Evolutionary conservation across 2,888 invertebrate genomes (phyloP).

Genomic region (Bimastos eiseni): DNA sequence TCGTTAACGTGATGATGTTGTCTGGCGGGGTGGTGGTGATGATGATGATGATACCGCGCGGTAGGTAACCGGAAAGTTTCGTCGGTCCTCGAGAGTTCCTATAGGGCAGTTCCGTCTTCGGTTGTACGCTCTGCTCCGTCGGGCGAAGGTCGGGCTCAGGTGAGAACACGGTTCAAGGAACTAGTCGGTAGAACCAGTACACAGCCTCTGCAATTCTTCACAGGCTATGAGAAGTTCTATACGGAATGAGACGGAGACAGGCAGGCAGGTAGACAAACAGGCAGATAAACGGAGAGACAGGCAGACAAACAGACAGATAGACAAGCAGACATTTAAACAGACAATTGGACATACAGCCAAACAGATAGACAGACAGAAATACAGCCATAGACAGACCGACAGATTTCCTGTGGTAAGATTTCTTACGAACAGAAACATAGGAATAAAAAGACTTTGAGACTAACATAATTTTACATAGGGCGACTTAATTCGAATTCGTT

Average conservation of each 20-base stretch:
- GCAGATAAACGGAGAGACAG: neutral
- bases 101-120: neutral
- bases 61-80: slow-evolving; percentile 3
- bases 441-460: neutral
- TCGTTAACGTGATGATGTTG: slow-evolving; percentile 13
- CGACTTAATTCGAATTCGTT: neutral
- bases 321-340: neutral
- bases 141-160: neutral
- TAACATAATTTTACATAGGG: neutral
- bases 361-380: neutral
- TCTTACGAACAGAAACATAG: neutral
- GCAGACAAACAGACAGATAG: neutral
- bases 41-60: neutral
- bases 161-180: neutral
- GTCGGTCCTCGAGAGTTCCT: neutral
- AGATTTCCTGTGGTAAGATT: neutral
- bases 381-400: neutral
- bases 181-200: neutral
- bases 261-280: neutral
- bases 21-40: neutral
- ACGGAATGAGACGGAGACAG: neutral
- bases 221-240: neutral
- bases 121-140: neutral
- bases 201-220: neutral
- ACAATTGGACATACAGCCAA: neutral